phyloP scores from a whole-genome alignment of 2,113 vertebrate species.

The Hepsetus odoe region DNA sequence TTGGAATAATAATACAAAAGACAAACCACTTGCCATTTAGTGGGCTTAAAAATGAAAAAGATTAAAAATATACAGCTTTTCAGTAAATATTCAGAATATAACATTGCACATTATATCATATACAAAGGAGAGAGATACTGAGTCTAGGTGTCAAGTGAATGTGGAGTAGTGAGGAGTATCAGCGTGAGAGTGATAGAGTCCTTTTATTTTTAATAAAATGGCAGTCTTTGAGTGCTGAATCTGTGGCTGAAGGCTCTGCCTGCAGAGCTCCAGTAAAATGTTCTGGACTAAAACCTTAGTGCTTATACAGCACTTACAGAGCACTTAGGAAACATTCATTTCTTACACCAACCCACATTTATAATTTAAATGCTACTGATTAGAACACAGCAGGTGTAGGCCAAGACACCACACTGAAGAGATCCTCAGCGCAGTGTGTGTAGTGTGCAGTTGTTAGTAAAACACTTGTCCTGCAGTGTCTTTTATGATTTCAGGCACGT shows the following conservation, averaged over 20 bases:
- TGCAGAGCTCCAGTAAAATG: constrained; percentile 82
- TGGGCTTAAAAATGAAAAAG: constrained; percentile 52
- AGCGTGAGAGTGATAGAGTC: not conserved
- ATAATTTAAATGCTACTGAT: not conserved
- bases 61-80: constrained; percentile 75
- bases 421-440: not conserved
- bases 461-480: not conserved
- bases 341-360: not conserved
- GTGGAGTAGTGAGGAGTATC: not conserved
- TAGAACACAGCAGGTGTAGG: not conserved
- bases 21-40: constrained; percentile 31
- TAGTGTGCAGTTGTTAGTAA: not conserved
- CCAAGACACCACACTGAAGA: not conserved
- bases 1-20: constrained; percentile 11
- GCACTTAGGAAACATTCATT: constrained; percentile 23
- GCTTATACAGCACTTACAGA: constrained; percentile 3
- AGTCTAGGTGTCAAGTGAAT: not conserved
- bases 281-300: constrained; percentile 1
- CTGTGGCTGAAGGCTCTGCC: constrained; percentile 84
- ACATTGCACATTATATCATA: constrained; percentile 71
- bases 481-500: constrained; percentile 23
- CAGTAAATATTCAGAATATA: constrained; percentile 55
- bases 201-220: constrained; percentile 64
- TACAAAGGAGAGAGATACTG: constrained; percentile 47
- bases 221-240: constrained; percentile 60